Evolutionary conservation across 2,113 vertebrate species (phyloP).

Genomic region (Hepsetus odoe): DNA sequence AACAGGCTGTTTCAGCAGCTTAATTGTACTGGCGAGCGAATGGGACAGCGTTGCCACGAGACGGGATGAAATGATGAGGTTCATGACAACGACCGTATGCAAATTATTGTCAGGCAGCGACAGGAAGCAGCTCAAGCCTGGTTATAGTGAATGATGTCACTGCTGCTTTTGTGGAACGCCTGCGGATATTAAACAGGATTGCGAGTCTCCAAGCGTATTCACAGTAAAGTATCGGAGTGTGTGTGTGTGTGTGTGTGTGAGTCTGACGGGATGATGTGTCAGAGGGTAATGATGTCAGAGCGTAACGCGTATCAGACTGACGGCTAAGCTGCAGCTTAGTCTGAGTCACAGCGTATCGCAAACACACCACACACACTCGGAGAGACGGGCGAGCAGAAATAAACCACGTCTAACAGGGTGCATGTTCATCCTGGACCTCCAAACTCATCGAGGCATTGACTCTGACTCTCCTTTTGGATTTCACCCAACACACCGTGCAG

Average conservation of each 20-base stretch:
- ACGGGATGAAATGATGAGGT: too few relatives aligned
- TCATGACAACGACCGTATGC: neutral
- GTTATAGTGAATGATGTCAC: neutral
- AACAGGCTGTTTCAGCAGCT: too few relatives aligned
- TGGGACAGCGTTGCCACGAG: too few relatives aligned
- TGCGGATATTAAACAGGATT: neutral
- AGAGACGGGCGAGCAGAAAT: neutral
- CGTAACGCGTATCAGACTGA: neutral
- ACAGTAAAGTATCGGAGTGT: neutral
- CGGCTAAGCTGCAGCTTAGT: neutral
- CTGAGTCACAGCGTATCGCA: neutral
- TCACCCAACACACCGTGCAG: too few relatives aligned
- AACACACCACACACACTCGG: neutral
- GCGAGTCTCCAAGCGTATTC: neutral
- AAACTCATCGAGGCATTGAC: too few relatives aligned
- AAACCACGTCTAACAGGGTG: too few relatives aligned
- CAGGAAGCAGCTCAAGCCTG: neutral
- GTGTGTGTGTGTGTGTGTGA: neutral
- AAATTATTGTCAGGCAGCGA: neutral
- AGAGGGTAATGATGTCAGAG: conserved; percentile 29
- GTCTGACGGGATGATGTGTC: conserved; percentile 37
- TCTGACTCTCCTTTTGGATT: too few relatives aligned
- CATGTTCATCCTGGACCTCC: too few relatives aligned
- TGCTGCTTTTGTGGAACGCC: neutral
- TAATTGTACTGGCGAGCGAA: too few relatives aligned